Conservation (phyloP, 2,888 invertebrate genomes). For the Drepanosiphum platanoidis region DNA sequence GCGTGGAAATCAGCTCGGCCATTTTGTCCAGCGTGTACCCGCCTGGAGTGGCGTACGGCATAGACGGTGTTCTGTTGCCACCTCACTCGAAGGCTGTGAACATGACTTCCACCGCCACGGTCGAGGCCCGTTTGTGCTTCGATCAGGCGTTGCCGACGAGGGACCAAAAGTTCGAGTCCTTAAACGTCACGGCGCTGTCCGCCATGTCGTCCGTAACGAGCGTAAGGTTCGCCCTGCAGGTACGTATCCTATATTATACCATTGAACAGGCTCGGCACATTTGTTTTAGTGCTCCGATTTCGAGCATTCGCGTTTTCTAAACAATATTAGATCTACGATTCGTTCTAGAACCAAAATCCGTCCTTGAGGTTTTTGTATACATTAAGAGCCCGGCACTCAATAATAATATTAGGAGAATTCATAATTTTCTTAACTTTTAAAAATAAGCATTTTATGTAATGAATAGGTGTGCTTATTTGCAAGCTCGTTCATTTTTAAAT, state of each 20-base stretch:
- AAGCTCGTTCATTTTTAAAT: no score
- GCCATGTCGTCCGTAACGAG: slow-evolving; percentile 66
- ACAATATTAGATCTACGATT: no score
- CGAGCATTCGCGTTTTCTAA: no score
- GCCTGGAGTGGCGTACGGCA: slow-evolving; percentile 67
- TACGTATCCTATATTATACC: slow-evolving; percentile 65
- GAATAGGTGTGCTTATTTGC: no score
- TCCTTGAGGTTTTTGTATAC: no score
- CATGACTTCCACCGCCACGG: slow-evolving; percentile 66
- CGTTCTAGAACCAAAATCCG: no score
- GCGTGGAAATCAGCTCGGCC: slow-evolving; percentile 69
- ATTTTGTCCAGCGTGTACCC: slow-evolving; percentile 69
- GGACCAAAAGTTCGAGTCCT: slow-evolving; percentile 24
- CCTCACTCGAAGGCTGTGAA: slow-evolving; percentile 67
- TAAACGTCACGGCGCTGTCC: slow-evolving; percentile 63
- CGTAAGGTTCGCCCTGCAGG: slow-evolving; percentile 67
- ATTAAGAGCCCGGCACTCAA: no score
- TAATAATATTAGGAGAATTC: no score
- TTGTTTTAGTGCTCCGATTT: no score
- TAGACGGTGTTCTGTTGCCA: slow-evolving; percentile 68
- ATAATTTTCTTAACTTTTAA: no score
- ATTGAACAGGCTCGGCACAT: no score
- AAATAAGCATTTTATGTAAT: no score
- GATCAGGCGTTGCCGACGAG: slow-evolving; percentile 63
- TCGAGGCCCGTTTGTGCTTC: slow-evolving; percentile 60